Conservation (phyloP, 2,113 vertebrate genomes). For the Rhynchomys soricoides region DNA sequence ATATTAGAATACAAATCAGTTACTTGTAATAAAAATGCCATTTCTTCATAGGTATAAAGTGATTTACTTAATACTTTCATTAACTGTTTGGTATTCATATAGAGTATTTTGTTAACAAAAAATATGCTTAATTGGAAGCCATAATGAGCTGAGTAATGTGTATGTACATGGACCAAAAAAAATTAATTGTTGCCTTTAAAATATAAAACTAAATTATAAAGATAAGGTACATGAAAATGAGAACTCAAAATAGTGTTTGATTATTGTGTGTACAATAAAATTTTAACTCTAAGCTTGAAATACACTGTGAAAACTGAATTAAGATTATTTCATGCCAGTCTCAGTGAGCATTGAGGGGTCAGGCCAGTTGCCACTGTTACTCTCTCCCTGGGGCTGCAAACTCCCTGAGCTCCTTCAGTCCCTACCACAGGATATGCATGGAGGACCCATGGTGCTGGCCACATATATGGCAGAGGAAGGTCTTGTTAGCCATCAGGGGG, state of each 20-base stretch:
- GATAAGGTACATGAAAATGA: not conserved
- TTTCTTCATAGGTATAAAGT: not conserved
- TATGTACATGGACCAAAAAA: not conserved
- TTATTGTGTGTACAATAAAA: not conserved
- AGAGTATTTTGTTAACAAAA: not conserved
- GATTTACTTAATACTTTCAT: not conserved
- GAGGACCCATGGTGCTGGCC: no score
- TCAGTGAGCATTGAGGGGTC: no score
- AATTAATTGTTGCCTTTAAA: constrained; percentile 10
- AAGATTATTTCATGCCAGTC: not conserved
- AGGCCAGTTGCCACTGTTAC: no score
- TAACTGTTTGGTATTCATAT: not conserved
- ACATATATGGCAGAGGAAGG: no score
- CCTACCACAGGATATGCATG: no score
- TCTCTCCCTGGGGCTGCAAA: no score
- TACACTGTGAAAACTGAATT: not conserved
- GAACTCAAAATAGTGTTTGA: not conserved
- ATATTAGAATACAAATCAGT: not conserved
- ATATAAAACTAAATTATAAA: constrained; percentile 48
- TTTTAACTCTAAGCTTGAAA: not conserved
- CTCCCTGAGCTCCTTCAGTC: no score
- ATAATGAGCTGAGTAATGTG: not conserved
- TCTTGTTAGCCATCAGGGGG: no score
- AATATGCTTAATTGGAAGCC: constrained; percentile 12
- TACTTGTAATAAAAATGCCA: not conserved